Conservation (phyloP, 2,797 vertebrate species). For the Tenualosa thibaudeaui region DNA sequence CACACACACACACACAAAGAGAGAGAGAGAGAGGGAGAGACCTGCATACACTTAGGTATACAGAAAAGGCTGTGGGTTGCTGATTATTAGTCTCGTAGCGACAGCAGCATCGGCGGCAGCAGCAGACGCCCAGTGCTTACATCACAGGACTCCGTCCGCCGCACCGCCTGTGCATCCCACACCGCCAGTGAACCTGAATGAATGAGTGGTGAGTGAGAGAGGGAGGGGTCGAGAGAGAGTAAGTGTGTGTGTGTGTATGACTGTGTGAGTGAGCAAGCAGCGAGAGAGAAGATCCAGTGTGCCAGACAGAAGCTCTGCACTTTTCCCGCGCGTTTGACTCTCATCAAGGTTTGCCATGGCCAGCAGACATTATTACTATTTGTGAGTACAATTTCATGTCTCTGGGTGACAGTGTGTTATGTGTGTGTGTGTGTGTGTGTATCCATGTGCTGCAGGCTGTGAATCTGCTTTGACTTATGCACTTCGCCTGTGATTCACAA, state of each 20-base stretch:
- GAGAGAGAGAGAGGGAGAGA: too few relatives aligned
- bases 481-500: background rate
- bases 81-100: background rate
- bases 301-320: slow-evolving; percentile 13
- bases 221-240: background rate
- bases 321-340: background rate
- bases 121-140: slow-evolving; percentile 57
- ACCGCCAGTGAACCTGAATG: slow-evolving; percentile 15
- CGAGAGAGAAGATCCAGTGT: slow-evolving; percentile 55
- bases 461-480: background rate
- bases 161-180: background rate
- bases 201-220: background rate
- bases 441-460: background rate
- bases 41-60: background rate
- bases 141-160: slow-evolving; percentile 66
- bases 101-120: background rate
- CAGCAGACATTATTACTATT: slow-evolving; percentile 84
- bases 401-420: slow-evolving; percentile 54
- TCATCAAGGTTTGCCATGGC: slow-evolving; percentile 73
- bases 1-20: background rate
- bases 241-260: too few relatives aligned
- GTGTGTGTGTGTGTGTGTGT: background rate
- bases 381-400: slow-evolving; percentile 81
- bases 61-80: background rate
- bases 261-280: slow-evolving; percentile 51